phyloP scores from a whole-genome alignment of 2,797 vertebrate species.

The Arremon aurantiirostris region DNA sequence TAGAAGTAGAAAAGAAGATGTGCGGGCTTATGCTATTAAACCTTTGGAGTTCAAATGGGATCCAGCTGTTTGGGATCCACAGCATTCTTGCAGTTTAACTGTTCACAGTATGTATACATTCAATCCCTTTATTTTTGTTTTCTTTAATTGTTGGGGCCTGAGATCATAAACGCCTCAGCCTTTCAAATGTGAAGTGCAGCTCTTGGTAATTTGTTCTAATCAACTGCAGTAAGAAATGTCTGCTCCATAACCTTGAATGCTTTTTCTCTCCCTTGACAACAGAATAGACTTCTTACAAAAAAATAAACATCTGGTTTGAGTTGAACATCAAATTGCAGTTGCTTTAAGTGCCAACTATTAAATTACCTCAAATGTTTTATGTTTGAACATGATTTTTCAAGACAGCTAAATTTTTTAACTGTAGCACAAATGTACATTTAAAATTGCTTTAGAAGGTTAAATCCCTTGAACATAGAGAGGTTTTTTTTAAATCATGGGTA shows the following conservation, averaged over 20 bases:
- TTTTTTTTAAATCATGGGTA: neutral
- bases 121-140: slow-evolving; percentile 28
- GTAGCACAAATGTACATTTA: neutral
- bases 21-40: slow-evolving; percentile 46
- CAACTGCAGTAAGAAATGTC: slow-evolving; percentile 48
- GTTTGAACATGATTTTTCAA: slow-evolving; percentile 48
- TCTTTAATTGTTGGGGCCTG: slow-evolving; percentile 14
- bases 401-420: neutral
- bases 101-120: slow-evolving; percentile 12
- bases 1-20: slow-evolving; percentile 55
- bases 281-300: slow-evolving; percentile 45
- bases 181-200: slow-evolving; percentile 29
- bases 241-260: slow-evolving; percentile 24
- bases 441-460: slow-evolving; percentile 22
- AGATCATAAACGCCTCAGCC: slow-evolving; percentile 25
- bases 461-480: neutral
- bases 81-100: slow-evolving; percentile 7
- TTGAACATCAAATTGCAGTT: slow-evolving; percentile 71
- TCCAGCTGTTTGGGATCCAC: slow-evolving; percentile 26
- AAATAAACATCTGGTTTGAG: slow-evolving; percentile 71
- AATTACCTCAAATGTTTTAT: slow-evolving; percentile 64
- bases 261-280: slow-evolving; percentile 62
- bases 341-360: slow-evolving; percentile 67
- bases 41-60: slow-evolving; percentile 42
- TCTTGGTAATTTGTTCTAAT: slow-evolving; percentile 57